A percentile compares a stretch with the other conserved stretches of the same genome.
These are phyloP conservation scores for Pygoscelis antarcticus DNA, from an alignment of 2,113 vertebrate species.

Conservation along the genomic window DNA sequence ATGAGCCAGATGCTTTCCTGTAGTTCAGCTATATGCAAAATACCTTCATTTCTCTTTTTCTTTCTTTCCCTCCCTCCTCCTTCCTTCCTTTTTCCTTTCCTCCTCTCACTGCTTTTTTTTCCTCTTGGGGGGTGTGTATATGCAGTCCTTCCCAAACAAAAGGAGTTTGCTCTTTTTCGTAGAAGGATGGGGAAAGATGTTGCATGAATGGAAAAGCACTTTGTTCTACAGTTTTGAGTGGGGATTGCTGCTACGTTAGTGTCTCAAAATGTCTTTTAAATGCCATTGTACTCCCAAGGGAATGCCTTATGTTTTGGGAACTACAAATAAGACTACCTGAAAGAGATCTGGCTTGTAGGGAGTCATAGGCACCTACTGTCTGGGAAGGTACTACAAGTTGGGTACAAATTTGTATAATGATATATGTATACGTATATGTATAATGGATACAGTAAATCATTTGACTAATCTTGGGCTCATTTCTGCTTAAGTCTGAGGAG, in stretches of 20 bases:
- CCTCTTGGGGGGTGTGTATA: background rate
- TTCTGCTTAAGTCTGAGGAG: background rate
- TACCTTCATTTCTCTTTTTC: background rate
- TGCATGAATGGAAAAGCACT: background rate
- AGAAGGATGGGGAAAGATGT: background rate
- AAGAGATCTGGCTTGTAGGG: background rate
- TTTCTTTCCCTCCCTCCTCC: background rate
- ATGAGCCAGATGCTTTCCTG: background rate
- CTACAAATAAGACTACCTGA: background rate
- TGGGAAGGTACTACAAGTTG: background rate
- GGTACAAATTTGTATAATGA: too few relatives aligned
- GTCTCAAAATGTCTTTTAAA: background rate
- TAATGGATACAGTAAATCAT: background rate
- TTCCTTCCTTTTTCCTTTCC: background rate
- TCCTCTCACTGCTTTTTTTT: background rate
- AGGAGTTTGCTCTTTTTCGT: background rate
- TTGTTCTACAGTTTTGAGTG: background rate
- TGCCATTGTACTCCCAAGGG: background rate
- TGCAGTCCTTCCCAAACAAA: background rate
- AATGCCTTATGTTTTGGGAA: background rate
- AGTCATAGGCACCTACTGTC: rapidly evolving
- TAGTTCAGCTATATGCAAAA: background rate
- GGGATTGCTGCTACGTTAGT: background rate
- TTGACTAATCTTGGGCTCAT: background rate
- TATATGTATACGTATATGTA: too few relatives aligned